Base-by-base conservation (phyloP, 2,113 vertebrate species). In the Cyprinodon tularosa region DNA sequence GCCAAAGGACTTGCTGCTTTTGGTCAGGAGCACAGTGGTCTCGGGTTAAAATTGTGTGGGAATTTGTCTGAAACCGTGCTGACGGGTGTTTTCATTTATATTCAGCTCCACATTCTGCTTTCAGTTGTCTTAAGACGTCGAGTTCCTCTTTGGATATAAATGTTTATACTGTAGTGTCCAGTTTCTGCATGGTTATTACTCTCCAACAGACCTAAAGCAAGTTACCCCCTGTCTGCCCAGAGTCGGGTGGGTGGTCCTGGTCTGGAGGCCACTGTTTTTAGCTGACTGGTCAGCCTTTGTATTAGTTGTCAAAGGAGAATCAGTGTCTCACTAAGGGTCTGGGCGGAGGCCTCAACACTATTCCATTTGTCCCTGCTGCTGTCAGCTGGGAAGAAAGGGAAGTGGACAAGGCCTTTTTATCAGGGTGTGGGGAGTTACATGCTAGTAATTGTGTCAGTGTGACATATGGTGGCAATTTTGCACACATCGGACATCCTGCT, bases 251-350 rank as follows among this genome's bases (percentile, higher is more conserved):
- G 91, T 93, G 91, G 93, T 93, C 92, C 76, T 5, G 57, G 62
- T 77, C 59, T 48, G 6, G 65, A 81, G 62, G 61, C 62, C 57
- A 78, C 71, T 60, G 77, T 66, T 72, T 79, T 79, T 85, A 77
- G 75, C 76, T 45, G 84, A 82, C 79, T 69, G 90, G 84, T 82
- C 86, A 86, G 80, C 89, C 87, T 91, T 95, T 94, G 92, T 94
- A 48, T 37, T 17, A 44, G 50, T 57, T 83, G 90, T 87, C 89
- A 89, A 78, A 76, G 78, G 75, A 86, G 77, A 79, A 59, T 71
- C 82, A 72, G 69, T 45, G 78, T 74, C 74, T 68, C 66, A 74
- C 83, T 81, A 59, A 85, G 79, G 85, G 86, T 85, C 82, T 77
- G 80, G 75, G 64, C 48, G 87, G 86, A 84, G 90, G 89, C 82